phyloP scores from a whole-genome alignment of 2,888 invertebrate genomes.

The Epsilonema sp. region DNA sequence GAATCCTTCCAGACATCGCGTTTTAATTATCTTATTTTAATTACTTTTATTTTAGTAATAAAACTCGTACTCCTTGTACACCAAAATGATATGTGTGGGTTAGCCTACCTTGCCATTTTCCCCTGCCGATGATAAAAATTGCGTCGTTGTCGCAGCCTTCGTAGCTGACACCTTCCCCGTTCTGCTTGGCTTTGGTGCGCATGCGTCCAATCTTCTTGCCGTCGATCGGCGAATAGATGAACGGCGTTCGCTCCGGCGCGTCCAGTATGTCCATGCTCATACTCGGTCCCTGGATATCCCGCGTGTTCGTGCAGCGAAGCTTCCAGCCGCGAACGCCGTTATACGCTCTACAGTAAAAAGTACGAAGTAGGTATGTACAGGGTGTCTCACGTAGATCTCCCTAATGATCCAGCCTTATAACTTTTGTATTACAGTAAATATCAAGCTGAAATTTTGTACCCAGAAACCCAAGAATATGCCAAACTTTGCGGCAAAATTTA shows the following conservation, averaged over 20 bases:
- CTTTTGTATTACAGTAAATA: no score
- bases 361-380: no score
- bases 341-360: slow-evolving; percentile 18
- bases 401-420: no score
- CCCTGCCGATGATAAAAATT: slow-evolving; percentile 24
- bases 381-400: no score
- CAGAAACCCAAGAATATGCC: no score
- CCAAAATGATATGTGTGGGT: no score
- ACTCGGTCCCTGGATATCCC: not conserved
- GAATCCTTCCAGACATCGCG: no score
- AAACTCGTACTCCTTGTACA: no score
- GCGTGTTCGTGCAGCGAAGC: slow-evolving; percentile 14
- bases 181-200: slow-evolving; percentile 12
- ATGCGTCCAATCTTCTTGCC: slow-evolving; percentile 18
- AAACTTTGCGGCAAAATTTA: no score
- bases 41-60: no score
- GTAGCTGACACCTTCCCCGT: slow-evolving; percentile 10
- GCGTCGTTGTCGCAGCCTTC: slow-evolving; percentile 26
- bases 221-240: slow-evolving; percentile 20
- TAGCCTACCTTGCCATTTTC: slow-evolving; percentile 25
- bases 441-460: no score
- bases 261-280: slow-evolving; percentile 8
- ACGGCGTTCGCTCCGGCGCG: slow-evolving; percentile 12
- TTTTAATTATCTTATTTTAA: no score
- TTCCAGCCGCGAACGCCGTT: slow-evolving; percentile 26